These are phyloP conservation scores for Anthopleura sola DNA, from an alignment of 64 coral and sea anemone genomes.

Conservation along the genomic window DNA sequence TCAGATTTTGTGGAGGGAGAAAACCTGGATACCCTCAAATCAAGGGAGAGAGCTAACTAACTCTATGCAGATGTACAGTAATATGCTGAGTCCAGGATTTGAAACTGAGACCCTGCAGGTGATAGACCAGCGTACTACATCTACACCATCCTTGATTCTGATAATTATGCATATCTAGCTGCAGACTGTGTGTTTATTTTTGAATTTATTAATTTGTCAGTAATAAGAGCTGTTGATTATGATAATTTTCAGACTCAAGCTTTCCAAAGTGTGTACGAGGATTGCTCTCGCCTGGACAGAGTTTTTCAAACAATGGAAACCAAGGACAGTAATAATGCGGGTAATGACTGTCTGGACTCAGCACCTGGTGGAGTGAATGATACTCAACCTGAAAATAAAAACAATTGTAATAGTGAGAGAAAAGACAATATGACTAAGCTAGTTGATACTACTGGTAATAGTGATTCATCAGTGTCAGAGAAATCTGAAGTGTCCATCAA, in stretches of 20 bases:
- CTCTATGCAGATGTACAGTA: no score
- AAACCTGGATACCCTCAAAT: no score
- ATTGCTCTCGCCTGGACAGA: constrained; percentile 62
- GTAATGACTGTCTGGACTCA: background rate
- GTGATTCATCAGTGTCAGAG: background rate
- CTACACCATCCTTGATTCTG: no score
- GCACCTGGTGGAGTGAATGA: background rate
- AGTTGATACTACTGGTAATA: background rate
- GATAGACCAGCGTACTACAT: no score
- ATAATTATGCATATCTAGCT: no score
- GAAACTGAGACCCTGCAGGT: no score
- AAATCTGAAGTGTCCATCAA: background rate
- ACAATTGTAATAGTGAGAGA: background rate
- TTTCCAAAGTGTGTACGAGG: constrained; percentile 47
- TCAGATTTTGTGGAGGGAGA: no score
- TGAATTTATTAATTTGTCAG: no score
- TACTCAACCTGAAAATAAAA: background rate
- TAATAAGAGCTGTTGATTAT: background rate
- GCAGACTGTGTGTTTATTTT: no score
- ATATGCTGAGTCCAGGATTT: no score
- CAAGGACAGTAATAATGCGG: background rate
- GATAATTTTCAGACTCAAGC: constrained; percentile 28
- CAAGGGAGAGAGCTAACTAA: no score
- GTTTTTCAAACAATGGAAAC: constrained; percentile 56
- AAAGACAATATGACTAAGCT: background rate